phyloP scores from a whole-genome alignment of 1,140 invertebrate species.

The Pseudachorutes palmiensis region DNA sequence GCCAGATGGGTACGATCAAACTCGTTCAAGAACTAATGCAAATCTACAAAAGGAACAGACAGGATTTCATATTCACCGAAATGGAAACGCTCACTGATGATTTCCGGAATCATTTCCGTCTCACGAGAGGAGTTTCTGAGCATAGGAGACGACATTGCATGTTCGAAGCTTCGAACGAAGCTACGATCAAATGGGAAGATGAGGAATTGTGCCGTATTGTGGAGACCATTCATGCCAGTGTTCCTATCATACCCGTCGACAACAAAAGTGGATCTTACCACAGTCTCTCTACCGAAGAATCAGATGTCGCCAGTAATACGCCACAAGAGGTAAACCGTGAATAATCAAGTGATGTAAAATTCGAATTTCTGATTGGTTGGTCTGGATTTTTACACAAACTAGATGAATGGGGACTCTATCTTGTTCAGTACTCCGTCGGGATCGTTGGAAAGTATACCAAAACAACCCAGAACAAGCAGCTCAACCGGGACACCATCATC shows the following conservation, averaged over 20 bases:
- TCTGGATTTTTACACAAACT: too few relatives aligned
- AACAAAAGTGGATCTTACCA: slow-evolving; percentile 32
- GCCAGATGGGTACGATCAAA: slow-evolving; percentile 24
- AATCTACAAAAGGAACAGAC: slow-evolving; percentile 12
- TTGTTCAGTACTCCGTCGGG: slow-evolving; percentile 18
- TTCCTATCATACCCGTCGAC: slow-evolving; percentile 17
- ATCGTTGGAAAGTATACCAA: slow-evolving; percentile 6
- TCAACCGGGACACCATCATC: neutral
- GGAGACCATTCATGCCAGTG: slow-evolving; percentile 25
- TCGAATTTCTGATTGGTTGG: too few relatives aligned
- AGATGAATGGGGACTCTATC: neutral
- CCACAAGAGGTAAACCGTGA: neutral
- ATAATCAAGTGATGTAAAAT: neutral
- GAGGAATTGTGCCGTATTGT: slow-evolving; percentile 18
- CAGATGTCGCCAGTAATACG: slow-evolving; percentile 19
- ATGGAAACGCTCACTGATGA: slow-evolving; percentile 21
- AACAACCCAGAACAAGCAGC: neutral
- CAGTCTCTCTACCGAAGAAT: slow-evolving; percentile 30
- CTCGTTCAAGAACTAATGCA: slow-evolving; percentile 26
- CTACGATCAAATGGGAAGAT: slow-evolving; percentile 10
- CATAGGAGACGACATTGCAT: neutral
- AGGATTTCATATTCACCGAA: slow-evolving; percentile 32
- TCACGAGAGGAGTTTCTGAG: neutral
- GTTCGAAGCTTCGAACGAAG: neutral
- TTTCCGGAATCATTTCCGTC: slow-evolving; percentile 15